Evolutionary conservation across 2,113 vertebrate species (phyloP).

Genomic region (Toxostoma redivivum): DNA sequence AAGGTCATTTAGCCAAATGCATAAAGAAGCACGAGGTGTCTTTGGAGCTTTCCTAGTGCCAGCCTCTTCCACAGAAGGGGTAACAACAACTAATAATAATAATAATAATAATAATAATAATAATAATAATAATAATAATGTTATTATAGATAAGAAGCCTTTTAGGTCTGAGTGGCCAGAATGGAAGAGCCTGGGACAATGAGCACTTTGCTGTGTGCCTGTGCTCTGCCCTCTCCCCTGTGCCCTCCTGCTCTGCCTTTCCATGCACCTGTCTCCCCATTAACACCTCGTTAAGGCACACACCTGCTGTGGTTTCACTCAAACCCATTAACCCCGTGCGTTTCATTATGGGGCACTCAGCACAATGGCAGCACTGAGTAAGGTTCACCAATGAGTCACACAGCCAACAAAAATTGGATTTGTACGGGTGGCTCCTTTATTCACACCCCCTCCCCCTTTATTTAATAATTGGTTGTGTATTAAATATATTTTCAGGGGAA

Average conservation of each 20-base stretch:
- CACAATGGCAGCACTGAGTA: slow-evolving; percentile 50
- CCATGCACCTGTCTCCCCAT: slow-evolving; percentile 60
- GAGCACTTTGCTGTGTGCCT: not conserved
- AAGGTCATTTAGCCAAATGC: not conserved
- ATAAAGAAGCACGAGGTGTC: not conserved
- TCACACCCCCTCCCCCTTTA: not conserved
- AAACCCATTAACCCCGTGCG: slow-evolving; percentile 24
- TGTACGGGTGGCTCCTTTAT: slow-evolving; percentile 29
- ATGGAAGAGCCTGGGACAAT: not conserved
- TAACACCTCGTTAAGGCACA: slow-evolving; percentile 64
- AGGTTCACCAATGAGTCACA: slow-evolving; percentile 26
- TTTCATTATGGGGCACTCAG: slow-evolving; percentile 36
- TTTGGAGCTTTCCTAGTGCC: not conserved
- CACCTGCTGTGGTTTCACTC: slow-evolving; percentile 64
- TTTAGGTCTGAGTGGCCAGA: not conserved
- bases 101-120: not conserved
- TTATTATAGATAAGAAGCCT: not conserved
- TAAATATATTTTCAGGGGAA: slow-evolving; percentile 1
- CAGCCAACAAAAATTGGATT: slow-evolving; percentile 30
- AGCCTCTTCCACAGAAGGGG: not conserved
- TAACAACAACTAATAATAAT: not conserved
- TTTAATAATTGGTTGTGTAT: slow-evolving; percentile 52
- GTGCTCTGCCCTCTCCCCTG: not conserved
- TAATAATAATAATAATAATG: not conserved
- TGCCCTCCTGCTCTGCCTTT: slow-evolving; percentile 25